These are phyloP conservation scores for Nezara viridula DNA, from an alignment of 2,888 invertebrate genomes.

Conservation along the genomic window DNA sequence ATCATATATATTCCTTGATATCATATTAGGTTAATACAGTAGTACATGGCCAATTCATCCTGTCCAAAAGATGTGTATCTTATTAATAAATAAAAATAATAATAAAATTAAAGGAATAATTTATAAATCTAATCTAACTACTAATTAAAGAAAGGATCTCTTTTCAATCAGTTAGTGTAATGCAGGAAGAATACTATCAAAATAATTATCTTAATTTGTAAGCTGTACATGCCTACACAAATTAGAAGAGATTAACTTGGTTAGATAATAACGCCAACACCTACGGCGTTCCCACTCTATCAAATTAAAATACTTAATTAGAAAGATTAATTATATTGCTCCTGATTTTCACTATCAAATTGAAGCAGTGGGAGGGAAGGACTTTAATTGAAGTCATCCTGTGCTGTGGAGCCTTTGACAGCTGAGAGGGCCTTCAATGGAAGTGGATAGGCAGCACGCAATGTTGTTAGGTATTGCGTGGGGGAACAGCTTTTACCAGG, in stretches of 20 bases:
- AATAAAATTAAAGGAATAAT: no score
- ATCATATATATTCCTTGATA: no score
- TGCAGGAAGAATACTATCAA: neutral
- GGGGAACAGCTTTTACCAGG: neutral
- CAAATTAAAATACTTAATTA: neutral
- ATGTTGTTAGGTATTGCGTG: neutral
- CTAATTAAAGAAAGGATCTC: neutral
- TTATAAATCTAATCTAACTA: neutral
- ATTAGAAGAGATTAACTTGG: neutral
- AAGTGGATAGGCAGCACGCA: neutral
- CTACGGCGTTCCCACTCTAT: neutral
- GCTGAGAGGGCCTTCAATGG: neutral
- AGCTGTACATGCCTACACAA: neutral
- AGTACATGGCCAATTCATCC: no score
- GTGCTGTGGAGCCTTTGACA: neutral
- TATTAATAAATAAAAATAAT: no score
- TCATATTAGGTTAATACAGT: no score
- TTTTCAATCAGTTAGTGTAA: neutral
- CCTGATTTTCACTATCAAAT: neutral
- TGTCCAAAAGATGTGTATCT: no score
- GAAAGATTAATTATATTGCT: neutral
- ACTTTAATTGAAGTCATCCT: neutral
- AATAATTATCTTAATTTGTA: constrained; percentile 8
- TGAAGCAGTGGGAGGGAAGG: neutral
- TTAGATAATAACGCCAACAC: neutral